phyloP scores from a whole-genome alignment of 2,113 vertebrate genomes.

The Acrocephalus arundinaceus region DNA sequence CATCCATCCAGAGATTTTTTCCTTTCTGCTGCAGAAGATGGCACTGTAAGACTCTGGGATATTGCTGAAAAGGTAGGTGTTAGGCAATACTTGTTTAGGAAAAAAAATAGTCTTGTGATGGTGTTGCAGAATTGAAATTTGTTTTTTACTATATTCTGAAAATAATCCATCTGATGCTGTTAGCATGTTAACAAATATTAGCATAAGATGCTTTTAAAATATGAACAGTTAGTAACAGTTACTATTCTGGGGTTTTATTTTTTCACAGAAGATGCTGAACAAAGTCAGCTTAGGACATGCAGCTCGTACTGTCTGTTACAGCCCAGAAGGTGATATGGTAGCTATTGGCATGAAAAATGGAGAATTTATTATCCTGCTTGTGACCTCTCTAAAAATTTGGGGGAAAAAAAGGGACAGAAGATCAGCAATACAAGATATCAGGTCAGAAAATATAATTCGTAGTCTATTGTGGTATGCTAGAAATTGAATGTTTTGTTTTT shows the following conservation, averaged over 20 bases:
- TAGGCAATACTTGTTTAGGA: background rate
- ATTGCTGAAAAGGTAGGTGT: conserved; percentile 89
- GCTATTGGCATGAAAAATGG: conserved; percentile 98
- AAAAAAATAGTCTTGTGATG: background rate
- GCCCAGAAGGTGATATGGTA: conserved; percentile 96
- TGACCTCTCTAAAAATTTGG: conserved; percentile 95
- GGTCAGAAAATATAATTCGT: conserved; percentile 70
- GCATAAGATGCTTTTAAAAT: background rate
- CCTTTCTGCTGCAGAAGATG: conserved; percentile 94
- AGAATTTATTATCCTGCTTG: conserved; percentile 95
- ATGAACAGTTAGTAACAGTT: background rate
- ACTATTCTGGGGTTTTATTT: conserved; percentile 21
- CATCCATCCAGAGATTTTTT: conserved; percentile 92
- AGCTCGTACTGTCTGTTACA: conserved; percentile 90
- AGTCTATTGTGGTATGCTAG: background rate
- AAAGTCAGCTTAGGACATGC: conserved; percentile 95
- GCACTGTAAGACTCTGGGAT: conserved; percentile 96
- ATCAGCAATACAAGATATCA: conserved; percentile 92
- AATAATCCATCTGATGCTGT: background rate
- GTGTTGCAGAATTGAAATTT: background rate
- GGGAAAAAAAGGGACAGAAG: conserved; percentile 94
- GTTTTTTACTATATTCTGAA: background rate
- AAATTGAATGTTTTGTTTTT: background rate
- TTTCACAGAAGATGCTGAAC: conserved; percentile 94
- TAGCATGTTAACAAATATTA: background rate